Evolutionary conservation across 2,113 vertebrate species (phyloP).

Genomic region (Cavia aperea): DNA sequence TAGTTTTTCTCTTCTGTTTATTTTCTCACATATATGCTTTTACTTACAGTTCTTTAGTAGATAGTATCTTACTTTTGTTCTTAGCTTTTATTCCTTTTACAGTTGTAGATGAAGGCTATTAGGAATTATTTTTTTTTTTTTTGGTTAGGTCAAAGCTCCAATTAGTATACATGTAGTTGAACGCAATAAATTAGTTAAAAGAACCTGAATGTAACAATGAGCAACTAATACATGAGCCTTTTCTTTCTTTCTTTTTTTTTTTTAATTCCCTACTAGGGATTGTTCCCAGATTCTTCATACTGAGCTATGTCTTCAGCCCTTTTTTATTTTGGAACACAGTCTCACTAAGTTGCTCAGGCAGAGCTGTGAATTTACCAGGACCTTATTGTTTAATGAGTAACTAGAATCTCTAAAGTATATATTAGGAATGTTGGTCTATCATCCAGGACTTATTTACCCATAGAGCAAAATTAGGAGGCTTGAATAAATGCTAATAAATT

Average conservation of each 20-base stretch:
- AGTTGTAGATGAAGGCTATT: background rate
- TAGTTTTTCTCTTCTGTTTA: constrained; percentile 11
- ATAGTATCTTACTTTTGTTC: background rate
- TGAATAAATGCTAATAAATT: constrained; percentile 52
- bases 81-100: constrained; percentile 26
- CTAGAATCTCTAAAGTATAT: background rate
- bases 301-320: background rate
- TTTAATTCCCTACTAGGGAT: background rate
- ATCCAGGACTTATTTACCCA: constrained; percentile 51
- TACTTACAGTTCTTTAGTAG: background rate
- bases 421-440: background rate
- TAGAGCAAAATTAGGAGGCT: constrained; percentile 52
- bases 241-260: background rate
- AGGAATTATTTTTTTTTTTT: background rate
- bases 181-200: constrained; percentile 10
- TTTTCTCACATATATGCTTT: background rate
- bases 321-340: background rate
- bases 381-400: background rate
- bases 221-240: background rate
- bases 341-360: background rate
- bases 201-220: background rate
- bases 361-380: constrained; percentile 5
- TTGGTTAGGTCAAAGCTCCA: background rate
- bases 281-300: background rate
- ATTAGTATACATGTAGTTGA: background rate